Evolutionary conservation across 2,888 invertebrate genomes (phyloP), one percentile per base, ranked within the genome.

Genomic region (Danaus chrysippus): DNA sequence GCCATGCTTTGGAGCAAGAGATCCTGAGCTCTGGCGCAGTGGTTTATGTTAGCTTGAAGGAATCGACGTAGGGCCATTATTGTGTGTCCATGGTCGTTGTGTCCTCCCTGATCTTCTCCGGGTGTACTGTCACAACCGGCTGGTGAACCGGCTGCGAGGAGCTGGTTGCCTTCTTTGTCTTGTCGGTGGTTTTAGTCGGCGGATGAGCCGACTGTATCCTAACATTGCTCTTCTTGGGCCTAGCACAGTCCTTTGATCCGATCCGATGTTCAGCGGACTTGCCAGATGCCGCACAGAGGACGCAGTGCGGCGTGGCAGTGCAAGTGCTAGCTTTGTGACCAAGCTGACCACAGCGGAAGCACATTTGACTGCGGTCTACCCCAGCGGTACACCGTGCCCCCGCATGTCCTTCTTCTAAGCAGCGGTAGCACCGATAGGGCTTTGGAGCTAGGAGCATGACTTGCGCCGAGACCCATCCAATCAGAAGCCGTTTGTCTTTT

Each of bases 401-500:
- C 0, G 62, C 63, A n/a, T 70, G 69, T 0, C 67, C 68, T 9
- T 12, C 11, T 12, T 61, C 59, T 10, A 65, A 44, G 60, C 71
- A 70, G 0, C 67, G 57, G 34, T 53, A 71, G 57, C 70, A 71
- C 10, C 62, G 41, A 13, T 62, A 5, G 1, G 67, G 63, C 2
- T 61, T 53, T 0, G 53, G 17, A 15, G 42, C 59, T 12, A 68
- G 58, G 0, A 64, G 43, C 0, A 41, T 44, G 0, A 66, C 66
- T 1, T n/a, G 19, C 9, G 65, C 70, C 9, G 68, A 58, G 2
- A 64, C 64, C 68, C 67, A 70, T 3, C 69, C 68, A 0, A 69
- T 44, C 5, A 67, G 52, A 0, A 72, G 43, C 1, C 66, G 54
- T 1, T 10, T 15, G 0, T 61, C 54, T 3, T 34, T 41, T 10